These are phyloP conservation scores for Hemicentrotus pulcherrimus DNA, from an alignment of 35 echinoderm and acorn worm genomes.

Conservation along the genomic window DNA sequence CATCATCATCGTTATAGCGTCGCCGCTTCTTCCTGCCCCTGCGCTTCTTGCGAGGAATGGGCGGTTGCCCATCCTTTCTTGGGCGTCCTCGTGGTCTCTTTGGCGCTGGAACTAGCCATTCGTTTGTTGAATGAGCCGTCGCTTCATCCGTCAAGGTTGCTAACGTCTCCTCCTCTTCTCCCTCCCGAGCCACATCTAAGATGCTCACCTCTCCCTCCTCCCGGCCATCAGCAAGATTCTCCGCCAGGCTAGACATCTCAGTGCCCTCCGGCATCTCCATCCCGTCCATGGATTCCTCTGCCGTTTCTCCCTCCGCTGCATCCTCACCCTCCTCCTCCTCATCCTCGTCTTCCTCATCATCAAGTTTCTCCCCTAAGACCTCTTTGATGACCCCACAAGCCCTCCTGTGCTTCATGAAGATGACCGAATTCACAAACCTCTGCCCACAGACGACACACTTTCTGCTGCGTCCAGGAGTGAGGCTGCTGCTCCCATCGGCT, in stretches of 20 bases:
- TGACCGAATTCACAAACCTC: slow-evolving; percentile 70
- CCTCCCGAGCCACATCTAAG: slow-evolving; percentile 23
- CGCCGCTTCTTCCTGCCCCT: slow-evolving; percentile 49
- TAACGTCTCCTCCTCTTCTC: not conserved
- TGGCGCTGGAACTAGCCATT: not conserved
- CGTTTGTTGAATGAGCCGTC: not conserved
- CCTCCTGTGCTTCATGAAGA: slow-evolving; percentile 90
- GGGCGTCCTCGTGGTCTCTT: slow-evolving; percentile 75
- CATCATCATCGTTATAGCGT: slow-evolving; percentile 64
- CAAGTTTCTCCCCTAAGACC: slow-evolving; percentile 55
- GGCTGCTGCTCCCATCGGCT: not conserved
- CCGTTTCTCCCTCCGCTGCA: slow-evolving; percentile 28
- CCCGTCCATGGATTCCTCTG: slow-evolving; percentile 29
- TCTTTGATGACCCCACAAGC: slow-evolving; percentile 73
- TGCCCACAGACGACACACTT: slow-evolving; percentile 82
- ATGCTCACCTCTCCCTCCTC: not conserved
- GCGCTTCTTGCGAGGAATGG: slow-evolving; percentile 64
- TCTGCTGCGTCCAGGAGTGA: slow-evolving; percentile 61
- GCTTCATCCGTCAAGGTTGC: not conserved
- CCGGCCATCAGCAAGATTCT: not conserved
- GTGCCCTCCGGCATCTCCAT: not conserved
- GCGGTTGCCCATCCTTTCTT: slow-evolving; percentile 77
- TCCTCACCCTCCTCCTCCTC: slow-evolving; percentile 59
- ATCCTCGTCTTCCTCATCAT: slow-evolving; percentile 68
- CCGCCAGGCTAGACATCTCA: not conserved